These are phyloP conservation scores for Microctonus brassicae DNA, from an alignment of 2,888 invertebrate genomes.

Conservation along the genomic window DNA sequence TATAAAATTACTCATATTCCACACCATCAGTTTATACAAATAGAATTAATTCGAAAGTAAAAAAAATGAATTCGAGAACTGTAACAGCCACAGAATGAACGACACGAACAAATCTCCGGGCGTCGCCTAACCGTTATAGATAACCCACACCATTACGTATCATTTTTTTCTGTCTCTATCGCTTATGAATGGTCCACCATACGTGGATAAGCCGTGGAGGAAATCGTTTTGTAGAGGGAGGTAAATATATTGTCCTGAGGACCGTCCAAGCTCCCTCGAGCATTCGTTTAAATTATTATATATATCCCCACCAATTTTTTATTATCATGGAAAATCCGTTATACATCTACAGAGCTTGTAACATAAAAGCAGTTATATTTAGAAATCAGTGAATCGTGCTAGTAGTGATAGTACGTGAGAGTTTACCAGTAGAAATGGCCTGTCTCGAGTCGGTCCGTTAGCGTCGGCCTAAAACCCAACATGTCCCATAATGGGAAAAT, in stretches of 20 bases:
- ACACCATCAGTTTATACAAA: neutral
- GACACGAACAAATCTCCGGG: slow-evolving; percentile 61
- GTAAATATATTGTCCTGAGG: slow-evolving; percentile 58
- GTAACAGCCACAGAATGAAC: slow-evolving; percentile 30
- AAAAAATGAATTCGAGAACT: slow-evolving; percentile 11
- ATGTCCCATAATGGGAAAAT: slow-evolving; percentile 69
- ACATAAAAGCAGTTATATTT: neutral
- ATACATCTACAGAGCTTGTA: neutral
- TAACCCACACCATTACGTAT: slow-evolving; percentile 56
- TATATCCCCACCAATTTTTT: slow-evolving; percentile 65
- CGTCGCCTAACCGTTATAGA: slow-evolving; percentile 65
- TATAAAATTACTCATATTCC: neutral
- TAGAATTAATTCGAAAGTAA: neutral
- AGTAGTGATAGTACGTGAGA: neutral
- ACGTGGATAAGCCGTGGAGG: slow-evolving; percentile 63
- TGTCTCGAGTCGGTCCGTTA: slow-evolving; percentile 53
- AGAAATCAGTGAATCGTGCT: neutral
- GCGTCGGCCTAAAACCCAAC: slow-evolving; percentile 58
- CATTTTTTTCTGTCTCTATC: slow-evolving; percentile 56
- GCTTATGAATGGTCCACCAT: slow-evolving; percentile 67
- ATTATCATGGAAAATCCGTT: slow-evolving; percentile 57
- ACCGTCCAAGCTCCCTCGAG: slow-evolving; percentile 44
- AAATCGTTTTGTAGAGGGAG: slow-evolving; percentile 26
- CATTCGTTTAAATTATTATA: slow-evolving; percentile 70
- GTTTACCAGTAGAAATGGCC: slow-evolving; percentile 17